phyloP scores from a whole-genome alignment of 2,113 vertebrate species.

The Pangasianodon hypophthalmus region DNA sequence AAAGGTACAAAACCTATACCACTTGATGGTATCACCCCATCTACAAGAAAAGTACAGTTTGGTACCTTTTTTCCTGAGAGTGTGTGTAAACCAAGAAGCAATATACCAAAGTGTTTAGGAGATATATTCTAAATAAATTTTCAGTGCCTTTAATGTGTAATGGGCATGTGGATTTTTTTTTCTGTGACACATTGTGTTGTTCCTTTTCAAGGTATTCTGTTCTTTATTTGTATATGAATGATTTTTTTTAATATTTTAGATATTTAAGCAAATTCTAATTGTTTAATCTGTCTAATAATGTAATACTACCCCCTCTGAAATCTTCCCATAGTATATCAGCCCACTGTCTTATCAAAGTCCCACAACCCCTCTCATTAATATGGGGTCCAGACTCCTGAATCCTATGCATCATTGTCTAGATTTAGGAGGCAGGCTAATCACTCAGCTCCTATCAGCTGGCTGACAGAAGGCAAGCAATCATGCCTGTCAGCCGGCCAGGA shows the following conservation, averaged over 20 bases:
- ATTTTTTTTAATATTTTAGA: not conserved
- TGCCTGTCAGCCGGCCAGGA: constrained; percentile 83
- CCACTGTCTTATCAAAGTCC: constrained; percentile 87
- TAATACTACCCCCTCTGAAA: constrained; percentile 3
- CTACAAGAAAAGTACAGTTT: not conserved
- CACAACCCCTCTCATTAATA: constrained; percentile 91
- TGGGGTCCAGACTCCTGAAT: constrained; percentile 79
- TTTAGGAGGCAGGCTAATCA: constrained; percentile 87
- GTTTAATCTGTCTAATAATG: not conserved
- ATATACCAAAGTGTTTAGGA: not conserved
- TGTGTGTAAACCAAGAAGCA: not conserved
- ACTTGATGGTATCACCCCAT: not conserved
- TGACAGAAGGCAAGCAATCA: constrained; percentile 92
- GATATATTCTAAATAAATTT: not conserved
- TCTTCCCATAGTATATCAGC: constrained; percentile 76
- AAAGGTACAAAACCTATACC: not conserved
- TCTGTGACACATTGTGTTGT: not conserved
- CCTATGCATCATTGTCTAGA: constrained; percentile 91
- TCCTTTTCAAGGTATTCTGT: not conserved
- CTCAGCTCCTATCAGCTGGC: constrained; percentile 91
- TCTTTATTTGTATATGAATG: not conserved
- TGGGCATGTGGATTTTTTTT: not conserved
- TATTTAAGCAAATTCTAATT: not conserved
- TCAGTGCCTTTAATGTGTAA: not conserved
- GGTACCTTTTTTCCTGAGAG: not conserved